These are phyloP conservation scores for Polia nebulosa DNA, from an alignment of 2,888 invertebrate genomes.

Conservation along the genomic window DNA sequence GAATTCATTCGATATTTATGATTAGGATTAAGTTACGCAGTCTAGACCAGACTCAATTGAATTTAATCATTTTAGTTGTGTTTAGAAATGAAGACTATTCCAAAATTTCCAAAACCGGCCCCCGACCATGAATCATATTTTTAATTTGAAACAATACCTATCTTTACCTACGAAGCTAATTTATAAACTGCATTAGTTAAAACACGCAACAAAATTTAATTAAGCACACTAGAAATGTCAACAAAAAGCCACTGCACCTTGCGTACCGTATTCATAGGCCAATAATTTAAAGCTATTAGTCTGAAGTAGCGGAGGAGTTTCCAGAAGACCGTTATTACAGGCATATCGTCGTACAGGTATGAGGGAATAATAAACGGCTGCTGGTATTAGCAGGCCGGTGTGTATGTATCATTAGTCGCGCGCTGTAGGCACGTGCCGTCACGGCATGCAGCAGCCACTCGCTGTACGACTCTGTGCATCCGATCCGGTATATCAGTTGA, in stretches of 20 bases:
- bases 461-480: slow-evolving; percentile 28
- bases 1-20: slow-evolving; percentile 14
- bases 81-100: slow-evolving; percentile 9
- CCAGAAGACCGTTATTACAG: slow-evolving; percentile 71
- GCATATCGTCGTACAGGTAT: slow-evolving; percentile 64
- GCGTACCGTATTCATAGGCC: slow-evolving; percentile 47
- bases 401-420: slow-evolving; percentile 75
- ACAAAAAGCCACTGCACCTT: slow-evolving; percentile 40
- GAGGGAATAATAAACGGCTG: slow-evolving; percentile 73
- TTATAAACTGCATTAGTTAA: background rate
- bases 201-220: background rate
- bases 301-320: slow-evolving; percentile 65
- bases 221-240: slow-evolving; percentile 29
- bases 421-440: slow-evolving; percentile 75
- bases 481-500: background rate
- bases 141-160: slow-evolving; percentile 5
- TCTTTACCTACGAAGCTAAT: background rate
- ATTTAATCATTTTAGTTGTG: slow-evolving; percentile 12
- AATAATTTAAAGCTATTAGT: slow-evolving; percentile 64
- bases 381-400: slow-evolving; percentile 69
- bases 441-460: slow-evolving; percentile 69
- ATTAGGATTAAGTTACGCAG: slow-evolving; percentile 17
- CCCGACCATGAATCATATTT: slow-evolving; percentile 9
- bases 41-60: slow-evolving; percentile 14
- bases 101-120: background rate